Percentiles rank a stretch among this genome's conserved stretches.
phyloP scores from a whole-genome alignment of 2,797 vertebrate genomes.

The Bufotes viridis region DNA sequence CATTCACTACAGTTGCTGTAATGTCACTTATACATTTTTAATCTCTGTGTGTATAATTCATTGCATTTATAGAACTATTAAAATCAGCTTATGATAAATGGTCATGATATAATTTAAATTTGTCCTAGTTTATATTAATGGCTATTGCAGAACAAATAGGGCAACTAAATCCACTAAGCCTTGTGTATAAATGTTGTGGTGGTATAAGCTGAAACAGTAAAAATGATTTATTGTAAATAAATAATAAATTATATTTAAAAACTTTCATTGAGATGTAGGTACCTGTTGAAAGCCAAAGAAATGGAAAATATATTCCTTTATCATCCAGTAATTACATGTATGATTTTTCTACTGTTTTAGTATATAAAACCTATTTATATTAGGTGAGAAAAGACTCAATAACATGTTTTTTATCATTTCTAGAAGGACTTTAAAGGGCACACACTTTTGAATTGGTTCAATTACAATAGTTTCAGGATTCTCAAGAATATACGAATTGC shows the following conservation, averaged over 20 bases:
- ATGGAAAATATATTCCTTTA: background rate
- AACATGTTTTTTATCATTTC: slow-evolving; percentile 25
- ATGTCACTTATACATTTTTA: no score
- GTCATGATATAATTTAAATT: no score
- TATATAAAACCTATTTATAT: background rate
- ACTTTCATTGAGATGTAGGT: background rate
- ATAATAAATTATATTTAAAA: background rate
- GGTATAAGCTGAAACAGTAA: background rate
- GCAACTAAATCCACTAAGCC: no score
- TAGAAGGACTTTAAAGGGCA: slow-evolving; percentile 56
- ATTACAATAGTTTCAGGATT: slow-evolving; percentile 48
- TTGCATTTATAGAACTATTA: no score
- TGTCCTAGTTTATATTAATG: no score
- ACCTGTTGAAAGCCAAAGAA: background rate
- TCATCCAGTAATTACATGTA: background rate
- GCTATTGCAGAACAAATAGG: no score
- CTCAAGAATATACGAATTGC: slow-evolving; percentile 47
- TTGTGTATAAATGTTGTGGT: background rate
- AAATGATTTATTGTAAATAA: background rate
- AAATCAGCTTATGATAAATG: no score
- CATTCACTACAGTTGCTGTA: no score
- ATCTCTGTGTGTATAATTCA: no score
- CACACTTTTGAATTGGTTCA: slow-evolving; percentile 38
- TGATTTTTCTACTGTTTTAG: background rate
- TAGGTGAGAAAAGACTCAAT: background rate